Percentiles rank a stretch among this genome's conserved stretches.
Conservation (phyloP, 2,888 invertebrate species). For the Lissonota sp. region DNA sequence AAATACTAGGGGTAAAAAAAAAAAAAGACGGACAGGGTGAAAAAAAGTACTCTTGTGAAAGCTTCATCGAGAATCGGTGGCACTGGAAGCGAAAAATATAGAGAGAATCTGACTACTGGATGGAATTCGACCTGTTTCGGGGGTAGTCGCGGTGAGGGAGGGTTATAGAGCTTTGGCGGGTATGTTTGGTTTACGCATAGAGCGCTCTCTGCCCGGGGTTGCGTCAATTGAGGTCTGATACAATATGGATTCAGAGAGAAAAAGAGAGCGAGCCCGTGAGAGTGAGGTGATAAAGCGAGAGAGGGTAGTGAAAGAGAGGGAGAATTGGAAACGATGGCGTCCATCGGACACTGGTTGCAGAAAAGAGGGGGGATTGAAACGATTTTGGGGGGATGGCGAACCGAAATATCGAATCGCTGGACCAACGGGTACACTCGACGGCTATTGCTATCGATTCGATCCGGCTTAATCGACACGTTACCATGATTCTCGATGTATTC, state of each 20-base stretch:
- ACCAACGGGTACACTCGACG: slow-evolving; percentile 33
- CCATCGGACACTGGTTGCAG: neutral
- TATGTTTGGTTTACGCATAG: slow-evolving; percentile 28
- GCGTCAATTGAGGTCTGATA: slow-evolving; percentile 49
- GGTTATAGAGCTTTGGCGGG: neutral
- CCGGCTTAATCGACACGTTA: slow-evolving; percentile 49
- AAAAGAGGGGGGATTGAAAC: neutral
- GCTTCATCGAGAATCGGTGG: slow-evolving; percentile 41
- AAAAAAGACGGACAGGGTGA: slow-evolving; percentile 18
- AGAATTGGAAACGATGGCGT: neutral
- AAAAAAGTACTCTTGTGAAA: slow-evolving; percentile 25
- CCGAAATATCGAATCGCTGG: slow-evolving; percentile 61
- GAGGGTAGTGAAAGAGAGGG: neutral
- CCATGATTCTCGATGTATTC: neutral
- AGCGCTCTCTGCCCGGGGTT: slow-evolving; percentile 11
- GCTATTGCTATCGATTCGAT: slow-evolving; percentile 62
- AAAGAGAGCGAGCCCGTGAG: neutral
- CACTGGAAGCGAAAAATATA: slow-evolving; percentile 13
- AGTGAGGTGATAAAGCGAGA: no score
- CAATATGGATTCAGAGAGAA: slow-evolving; percentile 46
- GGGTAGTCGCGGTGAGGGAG: neutral
- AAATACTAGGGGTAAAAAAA: slow-evolving; percentile 13
- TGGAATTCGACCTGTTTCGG: slow-evolving; percentile 25
- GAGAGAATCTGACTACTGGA: neutral
- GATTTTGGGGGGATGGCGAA: neutral